Evolutionary conservation across 1,140 invertebrate species (phyloP).

Genomic region (Fopius arisanus): DNA sequence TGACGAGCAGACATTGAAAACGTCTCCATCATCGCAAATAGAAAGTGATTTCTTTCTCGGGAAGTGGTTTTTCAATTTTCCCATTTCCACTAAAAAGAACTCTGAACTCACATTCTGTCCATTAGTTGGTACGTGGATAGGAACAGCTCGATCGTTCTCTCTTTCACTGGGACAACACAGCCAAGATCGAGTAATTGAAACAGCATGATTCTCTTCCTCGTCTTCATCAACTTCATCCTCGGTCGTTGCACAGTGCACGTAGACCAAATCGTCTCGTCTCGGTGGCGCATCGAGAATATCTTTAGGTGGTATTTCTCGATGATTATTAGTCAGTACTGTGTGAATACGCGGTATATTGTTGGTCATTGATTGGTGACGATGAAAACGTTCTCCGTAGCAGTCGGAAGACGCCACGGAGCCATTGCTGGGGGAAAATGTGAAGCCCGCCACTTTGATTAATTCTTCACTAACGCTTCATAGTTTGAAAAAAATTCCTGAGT

Average conservation of each 20-base stretch:
- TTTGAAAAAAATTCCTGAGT: background rate
- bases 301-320: slow-evolving; percentile 29
- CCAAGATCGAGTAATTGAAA: slow-evolving; percentile 47
- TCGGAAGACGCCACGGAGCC: slow-evolving; percentile 43
- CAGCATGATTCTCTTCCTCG: slow-evolving; percentile 40
- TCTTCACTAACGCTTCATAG: slow-evolving; percentile 10
- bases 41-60: background rate
- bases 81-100: background rate
- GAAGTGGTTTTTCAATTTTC: background rate
- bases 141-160: slow-evolving; percentile 42
- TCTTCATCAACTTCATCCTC: slow-evolving; percentile 39
- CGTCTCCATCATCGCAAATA: background rate
- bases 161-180: slow-evolving; percentile 48
- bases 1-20: background rate
- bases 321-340: background rate
- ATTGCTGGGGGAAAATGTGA: slow-evolving; percentile 48
- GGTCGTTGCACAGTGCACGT: slow-evolving; percentile 45
- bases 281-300: slow-evolving; percentile 35
- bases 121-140: slow-evolving; percentile 42
- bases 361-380: slow-evolving; percentile 35
- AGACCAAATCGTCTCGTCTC: slow-evolving; percentile 41
- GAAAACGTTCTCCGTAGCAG: slow-evolving; percentile 41
- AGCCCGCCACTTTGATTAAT: slow-evolving; percentile 47
- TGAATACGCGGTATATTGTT: slow-evolving; percentile 19
- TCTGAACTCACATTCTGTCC: slow-evolving; percentile 28